Evolutionary conservation across 1,140 invertebrate genomes (phyloP).

Genomic region (Drosophila burlai): DNA sequence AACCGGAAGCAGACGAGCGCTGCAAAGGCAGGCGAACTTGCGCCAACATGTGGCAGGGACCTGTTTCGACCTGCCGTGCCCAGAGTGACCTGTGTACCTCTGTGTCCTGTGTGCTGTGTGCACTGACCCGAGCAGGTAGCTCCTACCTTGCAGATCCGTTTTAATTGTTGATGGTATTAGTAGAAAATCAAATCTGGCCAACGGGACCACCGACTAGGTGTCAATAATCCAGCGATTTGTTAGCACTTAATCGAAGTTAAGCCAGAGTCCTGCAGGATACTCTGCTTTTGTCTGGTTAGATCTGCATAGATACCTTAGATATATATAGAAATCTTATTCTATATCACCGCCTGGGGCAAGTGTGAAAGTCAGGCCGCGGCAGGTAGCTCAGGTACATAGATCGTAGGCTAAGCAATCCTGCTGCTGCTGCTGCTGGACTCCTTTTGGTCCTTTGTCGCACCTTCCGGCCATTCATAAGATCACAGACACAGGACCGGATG

Average conservation of each 20-base stretch:
- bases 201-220: constrained; percentile 52
- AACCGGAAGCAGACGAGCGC: constrained; percentile 64
- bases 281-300: not conserved
- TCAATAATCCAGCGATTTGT: constrained; percentile 78
- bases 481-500: constrained; percentile 64
- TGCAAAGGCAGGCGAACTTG: constrained; percentile 53
- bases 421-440: not conserved
- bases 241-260: constrained; percentile 80
- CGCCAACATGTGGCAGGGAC: constrained; percentile 73
- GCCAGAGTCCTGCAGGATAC: constrained; percentile 4
- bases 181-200: constrained; percentile 75
- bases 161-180: constrained; percentile 84
- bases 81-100: not conserved
- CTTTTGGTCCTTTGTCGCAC: constrained; percentile 39
- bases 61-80: constrained; percentile 25
- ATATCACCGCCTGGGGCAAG: constrained; percentile 24
- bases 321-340: not conserved
- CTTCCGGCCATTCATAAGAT: constrained; percentile 64
- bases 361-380: constrained; percentile 57
- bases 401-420: constrained; percentile 3
- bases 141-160: constrained; percentile 12
- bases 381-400: constrained; percentile 48
- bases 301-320: not conserved
- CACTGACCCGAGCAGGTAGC: constrained; percentile 51
- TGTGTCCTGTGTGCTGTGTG: not conserved